Base-by-base conservation (phyloP, 2,113 vertebrate species). In the Apodemus sylvaticus region DNA sequence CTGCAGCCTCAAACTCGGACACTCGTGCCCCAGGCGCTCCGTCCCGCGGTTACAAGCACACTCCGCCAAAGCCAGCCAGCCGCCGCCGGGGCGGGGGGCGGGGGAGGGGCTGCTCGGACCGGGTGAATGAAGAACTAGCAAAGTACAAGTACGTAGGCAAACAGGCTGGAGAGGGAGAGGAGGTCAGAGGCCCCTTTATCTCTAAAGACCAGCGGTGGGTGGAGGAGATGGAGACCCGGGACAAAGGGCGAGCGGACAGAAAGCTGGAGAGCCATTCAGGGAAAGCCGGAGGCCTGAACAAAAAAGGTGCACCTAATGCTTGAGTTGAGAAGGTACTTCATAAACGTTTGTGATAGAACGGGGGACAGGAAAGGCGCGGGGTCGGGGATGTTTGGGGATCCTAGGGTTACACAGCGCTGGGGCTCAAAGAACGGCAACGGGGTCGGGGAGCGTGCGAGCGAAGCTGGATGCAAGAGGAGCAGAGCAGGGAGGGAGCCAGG, bases 241-340 rank as follows among this genome's bases (percentile, higher is more conserved):
- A 51, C 91, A 89, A 93, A 86, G 74, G 81, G 66, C 81, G 91
- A 45, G 73, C 39, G 87, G 45, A 64, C 20, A 68, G 86, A 42
- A 20, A n/a, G 22, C 87, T 34, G 66, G 31, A 88, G 53, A 24
- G 51, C 6, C 3, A 71, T 48, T 29, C 24, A 86, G 22, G 60
- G 45, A n/a, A 70, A 91, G 83, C 88, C 64, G 71, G 83, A 76
- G 53, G 24, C 81, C 42, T 86, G 68, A 58, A 64, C 79, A 79
- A 29, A 71, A 53, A 90, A 36, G 45, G 14, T 89, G 71, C 89
- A 62, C 70, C 55, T 24, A 39, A 66, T 36, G 62, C 78, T 66
- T 42, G 68, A 19, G 3, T 26, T 20, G 26, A 81, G 73, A 53
- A 91, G 79, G 42, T 86, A 68, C 73, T 68, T 95, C 85, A 12